Base-by-base conservation (phyloP, 1,140 invertebrate genomes). In the Tetraneura akinire region DNA sequence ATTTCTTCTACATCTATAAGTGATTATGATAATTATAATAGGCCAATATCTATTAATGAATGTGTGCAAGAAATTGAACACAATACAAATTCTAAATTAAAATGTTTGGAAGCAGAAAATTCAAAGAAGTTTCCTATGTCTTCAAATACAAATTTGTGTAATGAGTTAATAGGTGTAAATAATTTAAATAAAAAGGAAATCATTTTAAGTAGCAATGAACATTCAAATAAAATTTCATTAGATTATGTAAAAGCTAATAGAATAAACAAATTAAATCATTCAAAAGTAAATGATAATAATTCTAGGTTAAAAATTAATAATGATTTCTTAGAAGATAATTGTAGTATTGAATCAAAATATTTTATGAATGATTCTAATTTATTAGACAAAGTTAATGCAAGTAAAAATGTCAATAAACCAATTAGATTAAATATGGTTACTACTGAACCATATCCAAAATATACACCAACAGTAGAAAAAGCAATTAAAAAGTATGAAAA, bases 401-500 rank as follows among this genome's bases (percentile, higher is more conserved):
- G 9, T 62, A 60, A 47, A 60, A 62, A 42, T 42, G 3, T 37
- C 42, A 55, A 1, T 37, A 74, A 57, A 6, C 11, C 51, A 37
- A 57, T 9, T 37, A 74, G 32, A 42, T 57, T 60, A 29, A 78
- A 57, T 78, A 45, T 29, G 13, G 74, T 62, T 4, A 78, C 53
- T 60, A 78, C 74, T 10, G 74, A 78, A 47, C 74, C 74, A 18
- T 78, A 62, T 78, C 74, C 74, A 62, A 78, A 78, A 57, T 78
- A 78, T 60, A 78, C 74, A 1, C 74, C 74, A 10, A 78, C 74
- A 11, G 74, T 78, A 9, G 74, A 78, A 29, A 78, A 78, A 21
- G 74, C 74, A 18, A 78, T 78, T 78, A 78, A 78, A 78, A 78
- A 62, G 16, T 78, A 78, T 78, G 74, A 78, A 78, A 60, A 78